Evolutionary conservation across 2,888 invertebrate genomes (phyloP), one percentile per base, ranked within the genome.

Genomic region (Cerastis leucographa): DNA sequence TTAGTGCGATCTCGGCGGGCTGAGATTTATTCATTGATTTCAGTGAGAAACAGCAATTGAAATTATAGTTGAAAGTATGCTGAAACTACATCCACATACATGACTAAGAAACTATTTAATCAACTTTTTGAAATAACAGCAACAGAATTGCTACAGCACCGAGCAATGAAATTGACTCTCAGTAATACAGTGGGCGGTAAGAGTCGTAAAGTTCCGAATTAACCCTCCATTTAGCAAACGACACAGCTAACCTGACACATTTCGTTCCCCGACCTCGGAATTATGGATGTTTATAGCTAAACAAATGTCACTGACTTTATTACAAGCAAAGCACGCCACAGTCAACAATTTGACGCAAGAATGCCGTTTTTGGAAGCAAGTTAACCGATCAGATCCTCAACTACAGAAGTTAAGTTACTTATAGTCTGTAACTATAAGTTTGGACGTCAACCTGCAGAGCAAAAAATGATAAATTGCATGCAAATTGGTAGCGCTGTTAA

Each of bases 381-480:
- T 77, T 66, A 71, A 73, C 59, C 66, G 70, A 83, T 80, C 71
- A 76, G 62, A 81, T 83, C 56, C 62, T 73, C 80, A 85, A 75
- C 76, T 81, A 80, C 65, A 67, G 68, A n/a, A n/a, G n/a, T n/a
- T n/a, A n/a, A n/a, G n/a, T n/a, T n/a, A n/a, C n/a, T n/a, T n/a
- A n/a, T n/a, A n/a, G n/a, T n/a, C n/a, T n/a, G n/a, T n/a, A n/a
- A 71, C 76, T 68, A 77, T 72, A 73, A 86, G 75, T 67, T 76
- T 76, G 77, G 78, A 78, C 79, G 84, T 84, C 85, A 89, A 84
- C 81, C 68, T 71, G 74, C 40, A 74, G 71, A 61, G 84, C 77
- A 89, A 89, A 90, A 90, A 89, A 89, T 8, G 61, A 87, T 74
- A 85, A 87, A 90, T 86, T 84, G 76, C 81, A 88, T 71, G 80